Conservation (phyloP, 2,797 vertebrate species). For the Chelidonichthys spinosus region DNA sequence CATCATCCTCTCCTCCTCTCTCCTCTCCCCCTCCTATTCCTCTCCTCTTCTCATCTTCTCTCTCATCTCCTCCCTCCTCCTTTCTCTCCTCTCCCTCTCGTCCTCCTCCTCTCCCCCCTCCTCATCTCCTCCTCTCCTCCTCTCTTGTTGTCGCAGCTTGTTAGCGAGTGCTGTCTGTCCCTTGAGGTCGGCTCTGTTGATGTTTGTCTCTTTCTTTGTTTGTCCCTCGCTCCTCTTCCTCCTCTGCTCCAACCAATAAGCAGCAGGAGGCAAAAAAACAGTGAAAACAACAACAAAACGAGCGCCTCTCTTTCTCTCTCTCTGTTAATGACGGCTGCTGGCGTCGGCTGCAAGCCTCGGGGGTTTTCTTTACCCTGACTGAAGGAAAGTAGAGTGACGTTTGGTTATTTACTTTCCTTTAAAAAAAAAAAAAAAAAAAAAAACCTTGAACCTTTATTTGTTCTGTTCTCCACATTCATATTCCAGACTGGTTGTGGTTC, state of each 20-base stretch:
- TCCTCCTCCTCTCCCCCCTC: too few species aligned
- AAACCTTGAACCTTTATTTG: constrained; percentile 50
- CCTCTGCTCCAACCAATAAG: constrained; percentile 72
- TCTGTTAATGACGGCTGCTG: constrained; percentile 66
- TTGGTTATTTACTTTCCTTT: constrained; percentile 42
- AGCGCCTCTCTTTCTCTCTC: constrained; percentile 17
- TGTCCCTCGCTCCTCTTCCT: constrained; percentile 74
- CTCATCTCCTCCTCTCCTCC: not conserved
- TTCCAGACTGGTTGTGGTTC: constrained; percentile 6
- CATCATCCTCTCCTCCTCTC: rapidly evolving
- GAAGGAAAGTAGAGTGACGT: constrained; percentile 19
- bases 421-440: too few species aligned
- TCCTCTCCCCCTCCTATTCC: not conserved
- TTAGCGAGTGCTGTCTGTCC: constrained; percentile 76
- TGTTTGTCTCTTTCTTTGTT: constrained; percentile 82
- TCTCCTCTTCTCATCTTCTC: too few species aligned
- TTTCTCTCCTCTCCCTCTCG: not conserved
- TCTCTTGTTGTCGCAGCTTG: constrained; percentile 71
- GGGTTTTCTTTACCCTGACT: constrained; percentile 45
- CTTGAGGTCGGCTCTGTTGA: constrained; percentile 78
- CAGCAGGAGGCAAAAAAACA: constrained; percentile 57
- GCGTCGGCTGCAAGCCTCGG: constrained; percentile 24
- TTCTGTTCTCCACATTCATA: not conserved
- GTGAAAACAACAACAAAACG: constrained; percentile 51
- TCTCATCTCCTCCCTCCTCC: not conserved